Base-by-base conservation (phyloP, 2,797 vertebrate species). In the Muraenolepis orangiensis region DNA sequence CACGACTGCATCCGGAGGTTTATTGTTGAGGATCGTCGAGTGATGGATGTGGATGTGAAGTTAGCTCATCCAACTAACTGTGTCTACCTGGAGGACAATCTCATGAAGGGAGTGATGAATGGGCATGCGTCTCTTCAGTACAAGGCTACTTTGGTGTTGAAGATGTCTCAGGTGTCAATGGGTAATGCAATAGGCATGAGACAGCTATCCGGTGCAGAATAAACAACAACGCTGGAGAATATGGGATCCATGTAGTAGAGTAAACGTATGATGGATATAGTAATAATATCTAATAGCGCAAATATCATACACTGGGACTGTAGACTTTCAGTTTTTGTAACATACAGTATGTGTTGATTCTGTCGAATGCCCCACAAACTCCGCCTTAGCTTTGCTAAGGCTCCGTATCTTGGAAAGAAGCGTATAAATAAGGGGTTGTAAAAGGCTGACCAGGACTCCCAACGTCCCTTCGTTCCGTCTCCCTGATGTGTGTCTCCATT, bases 401-500 rank as follows among this genome's bases (percentile, higher is more conserved):
- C 23, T 26, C 57, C 5, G 23, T 26, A 26, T 64, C 76, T 74
- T 16, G 40, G 16, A 76, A 42, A 8, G 36, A 38, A 38, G 32
- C 72, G 64, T 64, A 57, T n/a, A 66, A 32, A 46, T 7, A 11
- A n/a, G 66, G 66, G 42, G 75, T 68, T 72, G 32, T 69, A 46
- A 23, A 61, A 73, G 69, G 32, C 46, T 72, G 66, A 20, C 51
- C 31, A 66, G 13, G 66, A 76, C 74, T 40, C 71, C 72, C 70
- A 84, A 76, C 71, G 71, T 32, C 42, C 73, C 10, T 10, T 11
- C 1, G 42, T 70, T 40, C 1, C 32, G 71, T 64, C 57, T 64
- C 73, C 78, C 76, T 67, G 78, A 81, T 67, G 83, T 67, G 83
- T 79, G 66, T 81, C 72, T 74, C 51, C 77, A 46, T 78, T 85